phyloP scores from a whole-genome alignment of 2,113 vertebrate genomes.

The Seriola quinqueradiata region DNA sequence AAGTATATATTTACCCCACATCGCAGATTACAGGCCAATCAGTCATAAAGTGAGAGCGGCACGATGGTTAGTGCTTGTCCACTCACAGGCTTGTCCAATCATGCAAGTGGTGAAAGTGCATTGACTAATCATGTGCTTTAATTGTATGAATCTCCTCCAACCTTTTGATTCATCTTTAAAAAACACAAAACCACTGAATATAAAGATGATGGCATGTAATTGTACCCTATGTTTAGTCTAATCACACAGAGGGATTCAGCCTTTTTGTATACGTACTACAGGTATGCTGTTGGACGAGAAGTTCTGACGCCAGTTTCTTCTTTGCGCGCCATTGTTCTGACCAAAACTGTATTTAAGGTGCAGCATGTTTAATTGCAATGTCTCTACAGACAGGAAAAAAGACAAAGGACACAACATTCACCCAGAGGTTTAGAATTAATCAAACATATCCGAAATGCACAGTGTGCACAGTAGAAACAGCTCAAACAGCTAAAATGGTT shows the following conservation, averaged over 20 bases:
- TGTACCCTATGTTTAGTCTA: slow-evolving; percentile 52
- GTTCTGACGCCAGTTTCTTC: slow-evolving; percentile 37
- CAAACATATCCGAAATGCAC: background rate
- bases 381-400: slow-evolving; percentile 14
- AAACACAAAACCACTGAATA: slow-evolving; percentile 49
- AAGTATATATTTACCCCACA: background rate
- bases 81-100: background rate
- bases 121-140: slow-evolving; percentile 31
- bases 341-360: slow-evolving; percentile 47
- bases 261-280: slow-evolving; percentile 57
- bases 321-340: slow-evolving; percentile 50
- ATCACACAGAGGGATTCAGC: slow-evolving; percentile 48
- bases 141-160: slow-evolving; percentile 38
- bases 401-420: slow-evolving; percentile 16
- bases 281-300: slow-evolving; percentile 38
- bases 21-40: background rate
- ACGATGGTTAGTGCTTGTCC: background rate
- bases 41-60: background rate
- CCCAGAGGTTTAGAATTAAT: background rate
- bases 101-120: background rate
- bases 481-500: slow-evolving; percentile 22
- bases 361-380: slow-evolving; percentile 23
- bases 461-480: background rate
- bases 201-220: slow-evolving; percentile 56
- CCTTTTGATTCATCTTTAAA: slow-evolving; percentile 26